Evolutionary conservation across 2,797 vertebrate species (phyloP).

Genomic region (Philypnodon macrostomus): DNA sequence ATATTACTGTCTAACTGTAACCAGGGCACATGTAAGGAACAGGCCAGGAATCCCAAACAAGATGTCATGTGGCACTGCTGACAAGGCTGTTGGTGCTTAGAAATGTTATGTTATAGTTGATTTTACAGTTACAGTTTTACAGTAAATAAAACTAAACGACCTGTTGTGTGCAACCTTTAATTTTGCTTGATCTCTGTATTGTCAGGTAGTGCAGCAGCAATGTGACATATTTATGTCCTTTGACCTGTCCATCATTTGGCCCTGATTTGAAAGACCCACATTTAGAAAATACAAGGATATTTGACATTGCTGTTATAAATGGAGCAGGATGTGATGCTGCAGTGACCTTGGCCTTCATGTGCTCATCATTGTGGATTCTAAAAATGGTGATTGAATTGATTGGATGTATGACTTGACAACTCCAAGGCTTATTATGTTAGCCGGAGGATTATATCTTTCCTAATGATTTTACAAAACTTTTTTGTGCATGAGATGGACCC

Average conservation of each 20-base stretch:
- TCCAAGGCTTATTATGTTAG: slow-evolving; percentile 19
- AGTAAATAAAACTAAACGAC: too few species aligned
- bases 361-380: slow-evolving; percentile 33
- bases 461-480: slow-evolving; percentile 7
- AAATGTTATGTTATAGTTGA: slow-evolving; percentile 13
- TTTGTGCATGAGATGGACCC: slow-evolving; percentile 14
- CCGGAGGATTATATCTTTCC: slow-evolving; percentile 1
- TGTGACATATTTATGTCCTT: slow-evolving; percentile 3
- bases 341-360: slow-evolving; percentile 49
- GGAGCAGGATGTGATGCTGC: slow-evolving; percentile 23
- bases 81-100: slow-evolving; percentile 23
- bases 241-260: slow-evolving; percentile 20
- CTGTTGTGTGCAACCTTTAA: too few species aligned
- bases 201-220: neutral
- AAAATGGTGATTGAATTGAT: slow-evolving; percentile 42
- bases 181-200: neutral
- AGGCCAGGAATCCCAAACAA: slow-evolving; percentile 10
- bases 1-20: slow-evolving; percentile 15
- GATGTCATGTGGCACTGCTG: slow-evolving; percentile 16
- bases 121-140: slow-evolving; percentile 21
- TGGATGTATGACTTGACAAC: slow-evolving; percentile 22
- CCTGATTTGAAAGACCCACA: slow-evolving; percentile 34
- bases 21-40: slow-evolving; percentile 5
- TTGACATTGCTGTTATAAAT: slow-evolving; percentile 25
- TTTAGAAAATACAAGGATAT: slow-evolving; percentile 37